Base-by-base conservation (phyloP, 2,113 vertebrate genomes). In the Scomber colias region DNA sequence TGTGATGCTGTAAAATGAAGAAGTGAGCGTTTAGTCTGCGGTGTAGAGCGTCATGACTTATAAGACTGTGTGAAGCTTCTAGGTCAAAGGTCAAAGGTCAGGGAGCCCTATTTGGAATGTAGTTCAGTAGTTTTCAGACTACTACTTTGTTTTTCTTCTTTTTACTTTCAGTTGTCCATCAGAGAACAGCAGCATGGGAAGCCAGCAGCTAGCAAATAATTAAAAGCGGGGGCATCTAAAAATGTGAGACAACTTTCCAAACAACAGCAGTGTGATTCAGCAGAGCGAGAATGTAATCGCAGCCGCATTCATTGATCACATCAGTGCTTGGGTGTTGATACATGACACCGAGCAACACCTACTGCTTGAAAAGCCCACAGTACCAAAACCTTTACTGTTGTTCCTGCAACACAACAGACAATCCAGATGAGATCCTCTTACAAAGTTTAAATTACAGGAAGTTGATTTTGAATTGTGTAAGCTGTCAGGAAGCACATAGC, bases 261-360 rank as follows among this genome's bases (percentile, higher is more conserved):
- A 21, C n/a, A 72, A 9, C 27, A 21, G 55, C 21, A 16, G 14
- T 50, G 48, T 17, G 50, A 14, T n/a, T 63, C 15, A 27, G 3
- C 5, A 44, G 49, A 44, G 48, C 3, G 57, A 11, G 9, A 67
- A 50, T 10, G 50, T 31, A 13, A 57, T 54, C 51, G 66, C 11
- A 48, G 24, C 19, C 5, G 15, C 40, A 55, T 40, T 21, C 14
- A 48, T 21, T 49, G 19, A 24, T 11, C 11, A 65, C 17, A 65
- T 55, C 8, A 56, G 11, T 31, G 62, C 46, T 67, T 19, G 40
- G 45, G 53, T 57, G 63, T 31, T 40, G 53, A 40, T 50, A 67
- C 59, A 50, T n/a, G 45, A 76, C 51, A 75, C 59, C 4, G 5
- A 30, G 16, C 49, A 44, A 13, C n/a, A 45, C 15, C 9, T 31